Evolutionary conservation across 2,113 vertebrate genomes (phyloP), one percentile per base, ranked within the genome.

Genomic region (Tetrao urogallus): DNA sequence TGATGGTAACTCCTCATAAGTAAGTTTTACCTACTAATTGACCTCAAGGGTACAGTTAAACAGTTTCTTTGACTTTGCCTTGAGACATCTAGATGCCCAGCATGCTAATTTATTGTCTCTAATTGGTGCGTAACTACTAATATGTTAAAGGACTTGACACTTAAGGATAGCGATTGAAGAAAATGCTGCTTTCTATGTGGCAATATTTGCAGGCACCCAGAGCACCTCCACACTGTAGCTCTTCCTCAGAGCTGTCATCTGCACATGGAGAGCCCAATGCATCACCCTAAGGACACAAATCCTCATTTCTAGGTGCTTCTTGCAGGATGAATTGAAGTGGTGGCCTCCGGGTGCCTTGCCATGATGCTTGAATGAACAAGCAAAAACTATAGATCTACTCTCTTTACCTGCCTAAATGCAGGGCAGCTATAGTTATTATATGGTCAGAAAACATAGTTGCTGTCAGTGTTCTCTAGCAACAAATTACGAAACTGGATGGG

Each of bases 1-100:
- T 84, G 89, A 58, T 56, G 74, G 63, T 82, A 91, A 95, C 85
- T 87, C 56, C 45, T 96, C 66, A 22, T 61, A 91, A 87, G 67
- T 85, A 81, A 90, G 48, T 88, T 93, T 92, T 93, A 84, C 50
- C 58, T 88, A 92, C 86, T 80, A 93, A 94, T 13, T 88, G 66
- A 93, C 56, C 79, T 77, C 71, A 69, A 58, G 2, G 40, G 40
- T 61, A 82, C 0, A 2, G 30, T 78, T 86, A 92, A 94, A 60
- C 40, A 18, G 36, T 74, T 92, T 92, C 72, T 83, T 83, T 79
- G 0, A 70, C 20, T 82, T 88, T 84, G 71, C 60, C 71, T 90
- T 86, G 82, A 56, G 84, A 91, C 63, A 78, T 36, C 10, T n/a
- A 66, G 85, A 71, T 93, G 57, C 52, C 60, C 79, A 87, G 56